phyloP scores from a whole-genome alignment of 2,113 vertebrate genomes.

The Halcyon malimbica region DNA sequence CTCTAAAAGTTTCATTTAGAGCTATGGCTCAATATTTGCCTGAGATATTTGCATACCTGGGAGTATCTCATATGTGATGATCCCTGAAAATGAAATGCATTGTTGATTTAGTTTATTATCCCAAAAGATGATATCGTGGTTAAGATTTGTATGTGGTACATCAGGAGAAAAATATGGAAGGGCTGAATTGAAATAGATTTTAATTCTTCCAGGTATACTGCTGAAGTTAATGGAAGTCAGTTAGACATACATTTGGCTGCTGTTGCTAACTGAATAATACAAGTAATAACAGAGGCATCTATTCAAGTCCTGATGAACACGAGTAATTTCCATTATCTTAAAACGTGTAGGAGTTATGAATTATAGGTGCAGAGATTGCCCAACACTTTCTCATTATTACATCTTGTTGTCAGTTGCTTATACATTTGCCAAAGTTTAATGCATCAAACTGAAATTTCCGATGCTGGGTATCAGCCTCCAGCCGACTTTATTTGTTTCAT shows the following conservation, averaged over 20 bases:
- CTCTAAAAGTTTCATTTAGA: constrained; percentile 24
- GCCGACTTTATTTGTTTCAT: background rate
- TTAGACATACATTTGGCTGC: constrained; percentile 58
- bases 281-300: constrained; percentile 65
- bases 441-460: constrained; percentile 30
- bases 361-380: constrained; percentile 56
- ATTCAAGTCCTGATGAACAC: constrained; percentile 62
- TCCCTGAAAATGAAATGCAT: constrained; percentile 22
- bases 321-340: constrained; percentile 69
- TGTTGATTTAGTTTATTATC: constrained; percentile 48
- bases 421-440: constrained; percentile 63
- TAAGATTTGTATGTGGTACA: background rate
- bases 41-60: constrained; percentile 29
- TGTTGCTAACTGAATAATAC: constrained; percentile 50
- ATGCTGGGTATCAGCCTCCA: background rate
- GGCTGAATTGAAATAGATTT: constrained; percentile 34
- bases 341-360: constrained; percentile 58
- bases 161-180: constrained; percentile 5
- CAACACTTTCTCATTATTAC: constrained; percentile 59
- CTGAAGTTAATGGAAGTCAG: constrained; percentile 62
- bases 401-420: constrained; percentile 57
- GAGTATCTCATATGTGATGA: background rate
- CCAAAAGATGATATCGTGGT: constrained; percentile 20
- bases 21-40: background rate
- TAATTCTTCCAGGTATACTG: constrained; percentile 41